Percentiles rank a stretch among this genome's conserved stretches.
These are phyloP conservation scores for Polyergus mexicanus DNA, from an alignment of 1,140 invertebrate genomes.

Conservation along the genomic window DNA sequence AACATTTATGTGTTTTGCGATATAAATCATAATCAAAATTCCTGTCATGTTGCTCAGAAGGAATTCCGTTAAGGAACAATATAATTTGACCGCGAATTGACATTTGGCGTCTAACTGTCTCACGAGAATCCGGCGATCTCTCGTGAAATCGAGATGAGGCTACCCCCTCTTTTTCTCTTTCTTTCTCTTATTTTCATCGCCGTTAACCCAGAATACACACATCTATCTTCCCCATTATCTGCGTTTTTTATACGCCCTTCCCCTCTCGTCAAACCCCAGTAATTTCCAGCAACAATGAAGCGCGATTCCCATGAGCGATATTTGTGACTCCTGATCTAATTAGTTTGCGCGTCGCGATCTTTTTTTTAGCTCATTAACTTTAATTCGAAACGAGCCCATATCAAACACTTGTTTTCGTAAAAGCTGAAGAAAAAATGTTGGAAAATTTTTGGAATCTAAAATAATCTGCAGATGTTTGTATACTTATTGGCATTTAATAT, in stretches of 20 bases:
- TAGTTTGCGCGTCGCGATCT: conserved; percentile 33
- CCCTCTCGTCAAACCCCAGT: conserved; percentile 1
- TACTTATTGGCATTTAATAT: background rate
- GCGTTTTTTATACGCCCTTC: conserved; percentile 33
- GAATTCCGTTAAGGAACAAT: background rate
- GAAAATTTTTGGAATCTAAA: conserved; percentile 8
- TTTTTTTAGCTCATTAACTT: conserved; percentile 49
- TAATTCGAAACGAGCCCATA: conserved; percentile 5
- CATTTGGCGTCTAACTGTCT: conserved; percentile 42
- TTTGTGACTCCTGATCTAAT: conserved; percentile 56
- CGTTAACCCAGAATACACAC: conserved; percentile 62
- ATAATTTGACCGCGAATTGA: background rate
- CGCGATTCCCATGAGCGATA: conserved; percentile 45
- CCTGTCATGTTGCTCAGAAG: background rate
- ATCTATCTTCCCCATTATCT: conserved; percentile 48
- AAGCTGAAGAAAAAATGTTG: background rate
- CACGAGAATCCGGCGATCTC: conserved; percentile 28
- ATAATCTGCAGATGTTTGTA: background rate
- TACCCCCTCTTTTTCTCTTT: background rate
- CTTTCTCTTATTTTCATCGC: conserved; percentile 59
- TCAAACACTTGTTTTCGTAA: background rate
- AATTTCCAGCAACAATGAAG: conserved; percentile 52
- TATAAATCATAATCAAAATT: background rate
- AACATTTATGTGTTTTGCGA: background rate
- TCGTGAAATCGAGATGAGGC: conserved; percentile 38